Percentiles rank a stretch among this genome's conserved stretches.
These are phyloP conservation scores for Gallinago jamesoni DNA, from an alignment of 2,113 vertebrate genomes.

Conservation along the genomic window DNA sequence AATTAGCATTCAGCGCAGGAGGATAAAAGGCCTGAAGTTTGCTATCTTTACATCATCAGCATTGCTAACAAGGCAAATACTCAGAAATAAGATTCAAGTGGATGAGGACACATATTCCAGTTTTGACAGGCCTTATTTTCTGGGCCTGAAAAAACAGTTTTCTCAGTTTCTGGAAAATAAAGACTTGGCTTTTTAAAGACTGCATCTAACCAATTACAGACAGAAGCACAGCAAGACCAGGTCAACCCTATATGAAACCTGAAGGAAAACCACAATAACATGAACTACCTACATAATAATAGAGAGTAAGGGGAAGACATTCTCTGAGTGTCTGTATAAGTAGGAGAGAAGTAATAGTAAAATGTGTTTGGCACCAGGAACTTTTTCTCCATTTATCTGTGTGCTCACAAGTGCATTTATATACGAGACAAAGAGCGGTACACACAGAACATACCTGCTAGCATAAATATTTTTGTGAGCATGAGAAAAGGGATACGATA, in stretches of 20 bases:
- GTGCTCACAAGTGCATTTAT: neutral
- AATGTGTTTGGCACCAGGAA: neutral
- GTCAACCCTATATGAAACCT: neutral
- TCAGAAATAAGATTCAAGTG: neutral
- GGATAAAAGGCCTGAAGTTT: neutral
- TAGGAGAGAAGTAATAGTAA: neutral
- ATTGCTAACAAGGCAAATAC: neutral
- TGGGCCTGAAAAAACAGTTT: neutral
- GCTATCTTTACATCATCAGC: neutral
- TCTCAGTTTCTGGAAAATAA: neutral
- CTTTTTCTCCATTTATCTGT: neutral
- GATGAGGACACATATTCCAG: neutral
- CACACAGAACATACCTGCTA: neutral
- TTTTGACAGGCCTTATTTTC: neutral
- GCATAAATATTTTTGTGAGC: neutral
- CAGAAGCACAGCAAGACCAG: neutral
- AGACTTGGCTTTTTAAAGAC: neutral
- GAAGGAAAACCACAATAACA: neutral
- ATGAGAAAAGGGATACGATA: neutral
- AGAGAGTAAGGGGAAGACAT: neutral
- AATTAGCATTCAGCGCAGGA: neutral
- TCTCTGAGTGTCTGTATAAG: neutral
- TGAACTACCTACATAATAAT: neutral
- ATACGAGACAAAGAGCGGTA: fast-evolving
- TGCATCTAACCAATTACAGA: neutral